phyloP scores from a whole-genome alignment of 2,113 vertebrate species.

The Sterna hirundo region DNA sequence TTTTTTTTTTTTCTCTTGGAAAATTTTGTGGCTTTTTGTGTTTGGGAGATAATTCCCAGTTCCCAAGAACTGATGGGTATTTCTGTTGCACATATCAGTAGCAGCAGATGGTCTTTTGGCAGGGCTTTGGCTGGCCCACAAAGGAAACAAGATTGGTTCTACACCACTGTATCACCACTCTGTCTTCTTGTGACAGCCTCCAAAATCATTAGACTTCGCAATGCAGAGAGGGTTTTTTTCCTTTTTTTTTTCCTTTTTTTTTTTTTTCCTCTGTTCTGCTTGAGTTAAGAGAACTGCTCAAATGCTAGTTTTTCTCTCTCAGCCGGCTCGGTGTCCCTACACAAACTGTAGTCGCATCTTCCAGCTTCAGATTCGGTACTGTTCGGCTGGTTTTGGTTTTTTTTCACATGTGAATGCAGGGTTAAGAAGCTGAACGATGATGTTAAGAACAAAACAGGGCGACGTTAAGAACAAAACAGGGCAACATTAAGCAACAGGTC shows the following conservation, averaged over 20 bases:
- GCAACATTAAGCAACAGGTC: not conserved
- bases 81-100: not conserved
- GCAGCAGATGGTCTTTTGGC: not conserved
- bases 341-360: not conserved
- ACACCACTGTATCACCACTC: not conserved
- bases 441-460: not conserved
- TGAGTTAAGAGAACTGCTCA: not conserved
- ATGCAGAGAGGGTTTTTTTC: not conserved
- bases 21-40: not conserved
- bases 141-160: not conserved
- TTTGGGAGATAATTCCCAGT: not conserved
- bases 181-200: not conserved
- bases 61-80: fast-evolving
- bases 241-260: not conserved
- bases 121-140: not conserved
- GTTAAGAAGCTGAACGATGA: not conserved
- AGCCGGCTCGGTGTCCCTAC: not conserved
- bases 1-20: not conserved
- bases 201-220: not conserved
- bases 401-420: not conserved
- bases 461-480: not conserved
- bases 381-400: not conserved
- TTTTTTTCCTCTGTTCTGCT: not conserved
- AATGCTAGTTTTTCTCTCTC: not conserved
- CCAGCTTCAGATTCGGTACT: fast-evolving